A percentile compares a stretch with the other conserved stretches of the same genome.
Conservation (phyloP, 2,113 vertebrate genomes). For the Erinaceus europaeus region DNA sequence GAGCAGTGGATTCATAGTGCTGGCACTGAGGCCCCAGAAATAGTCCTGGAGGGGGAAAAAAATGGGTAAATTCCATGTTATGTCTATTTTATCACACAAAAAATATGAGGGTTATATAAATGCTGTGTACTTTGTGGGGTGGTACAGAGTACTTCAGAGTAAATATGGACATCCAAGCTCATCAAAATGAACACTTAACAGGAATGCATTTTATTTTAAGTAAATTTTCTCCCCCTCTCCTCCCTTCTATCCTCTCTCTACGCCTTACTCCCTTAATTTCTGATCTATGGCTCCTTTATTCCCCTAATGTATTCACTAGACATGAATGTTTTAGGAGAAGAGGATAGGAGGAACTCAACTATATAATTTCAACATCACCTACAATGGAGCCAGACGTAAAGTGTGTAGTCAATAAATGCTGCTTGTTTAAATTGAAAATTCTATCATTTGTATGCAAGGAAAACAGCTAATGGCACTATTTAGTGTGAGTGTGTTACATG, state of each 20-base stretch:
- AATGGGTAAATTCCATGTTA: background rate
- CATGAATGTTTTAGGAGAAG: background rate
- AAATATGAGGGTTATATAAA: background rate
- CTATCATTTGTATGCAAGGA: background rate
- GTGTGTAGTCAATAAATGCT: background rate
- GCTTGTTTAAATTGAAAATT: background rate
- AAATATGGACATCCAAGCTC: background rate
- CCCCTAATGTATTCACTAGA: background rate
- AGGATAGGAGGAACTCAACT: background rate
- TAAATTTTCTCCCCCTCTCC: accelerated
- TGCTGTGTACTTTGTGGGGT: background rate
- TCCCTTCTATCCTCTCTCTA: background rate
- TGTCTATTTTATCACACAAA: background rate
- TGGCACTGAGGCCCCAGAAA: too few species aligned
- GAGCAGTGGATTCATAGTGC: too few species aligned
- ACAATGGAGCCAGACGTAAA: background rate
- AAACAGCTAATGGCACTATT: background rate
- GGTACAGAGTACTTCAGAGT: too few species aligned
- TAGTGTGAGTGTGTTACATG: background rate
- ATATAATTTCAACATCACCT: background rate
- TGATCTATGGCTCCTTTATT: background rate
- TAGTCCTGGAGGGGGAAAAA: too few species aligned
- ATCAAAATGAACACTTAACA: background rate
- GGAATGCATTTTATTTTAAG: accelerated
- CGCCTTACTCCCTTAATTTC: background rate